Percentiles rank a stretch among this genome's conserved stretches.
phyloP scores from a whole-genome alignment of 1,140 invertebrate species.

The Belonocnema kinseyi region DNA sequence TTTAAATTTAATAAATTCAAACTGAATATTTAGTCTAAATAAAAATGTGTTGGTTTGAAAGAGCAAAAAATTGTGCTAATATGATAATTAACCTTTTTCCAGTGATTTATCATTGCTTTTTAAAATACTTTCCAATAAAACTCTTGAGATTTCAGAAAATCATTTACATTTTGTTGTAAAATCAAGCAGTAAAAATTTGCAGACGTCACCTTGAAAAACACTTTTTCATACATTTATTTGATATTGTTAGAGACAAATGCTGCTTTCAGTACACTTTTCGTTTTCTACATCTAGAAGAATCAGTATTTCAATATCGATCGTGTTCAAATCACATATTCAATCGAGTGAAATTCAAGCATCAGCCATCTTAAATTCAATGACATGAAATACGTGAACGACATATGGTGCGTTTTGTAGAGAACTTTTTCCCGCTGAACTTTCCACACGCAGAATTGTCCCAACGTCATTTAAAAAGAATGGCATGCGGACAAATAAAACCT shows the following conservation, averaged over 20 bases:
- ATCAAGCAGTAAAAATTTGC: no score
- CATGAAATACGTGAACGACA: slow-evolving; percentile 20
- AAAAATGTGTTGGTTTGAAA: no score
- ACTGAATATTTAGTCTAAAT: no score
- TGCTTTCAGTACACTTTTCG: background rate
- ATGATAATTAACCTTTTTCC: no score
- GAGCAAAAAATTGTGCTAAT: no score
- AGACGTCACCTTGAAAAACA: background rate
- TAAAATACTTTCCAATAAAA: no score
- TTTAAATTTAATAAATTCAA: no score
- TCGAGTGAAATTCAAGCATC: background rate
- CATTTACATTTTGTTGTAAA: no score
- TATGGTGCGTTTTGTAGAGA: slow-evolving; percentile 13
- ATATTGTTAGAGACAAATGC: background rate
- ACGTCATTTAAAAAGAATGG: slow-evolving; percentile 7
- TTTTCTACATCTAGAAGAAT: background rate
- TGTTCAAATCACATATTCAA: slow-evolving; percentile 7
- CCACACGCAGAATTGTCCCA: slow-evolving; percentile 6
- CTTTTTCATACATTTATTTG: background rate
- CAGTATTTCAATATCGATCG: background rate
- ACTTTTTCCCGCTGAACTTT: slow-evolving; percentile 3
- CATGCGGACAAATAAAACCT: slow-evolving; percentile 13
- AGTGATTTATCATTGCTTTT: no score
- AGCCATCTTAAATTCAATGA: slow-evolving; percentile 22
- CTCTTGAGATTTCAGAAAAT: no score